phyloP scores from a whole-genome alignment of 1,140 invertebrate genomes.

The Acromyrmex charruanus region DNA sequence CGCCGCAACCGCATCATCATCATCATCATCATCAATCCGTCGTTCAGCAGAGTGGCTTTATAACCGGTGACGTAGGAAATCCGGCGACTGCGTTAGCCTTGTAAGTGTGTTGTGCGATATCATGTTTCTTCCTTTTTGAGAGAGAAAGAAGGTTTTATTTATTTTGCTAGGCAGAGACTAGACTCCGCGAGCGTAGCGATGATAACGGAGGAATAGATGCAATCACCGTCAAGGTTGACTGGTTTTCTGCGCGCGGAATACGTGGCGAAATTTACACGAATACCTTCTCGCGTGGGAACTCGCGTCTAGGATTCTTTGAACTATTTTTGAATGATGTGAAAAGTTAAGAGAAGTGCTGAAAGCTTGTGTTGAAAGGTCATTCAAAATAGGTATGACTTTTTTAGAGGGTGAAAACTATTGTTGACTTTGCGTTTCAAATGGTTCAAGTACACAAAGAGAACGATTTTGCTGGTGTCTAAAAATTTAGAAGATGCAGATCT shows the following conservation, averaged over 20 bases:
- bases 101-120: constrained; percentile 72
- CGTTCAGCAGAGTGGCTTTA: constrained; percentile 72
- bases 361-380: background rate
- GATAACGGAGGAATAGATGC: constrained; percentile 57
- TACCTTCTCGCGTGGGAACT: constrained; percentile 31
- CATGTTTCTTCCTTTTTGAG: background rate
- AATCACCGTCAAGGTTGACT: constrained; percentile 65
- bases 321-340: background rate
- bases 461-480: too few relatives aligned
- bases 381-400: background rate
- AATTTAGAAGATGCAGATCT: too few relatives aligned
- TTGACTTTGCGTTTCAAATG: background rate
- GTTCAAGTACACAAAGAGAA: background rate
- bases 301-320: background rate
- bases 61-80: constrained; percentile 67
- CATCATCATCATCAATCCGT: constrained; percentile 75
- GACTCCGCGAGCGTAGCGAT: background rate
- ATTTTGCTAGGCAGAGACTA: background rate
- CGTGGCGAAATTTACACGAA: constrained; percentile 20
- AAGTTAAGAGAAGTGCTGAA: background rate
- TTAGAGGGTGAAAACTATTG: too few relatives aligned
- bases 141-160: background rate
- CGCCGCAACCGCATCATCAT: constrained; percentile 61
- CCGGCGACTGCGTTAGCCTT: constrained; percentile 72
- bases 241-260: constrained; percentile 29